Evolutionary conservation across 2,797 vertebrate genomes (phyloP).

Genomic region (Parauchenoglanis punctatus): DNA sequence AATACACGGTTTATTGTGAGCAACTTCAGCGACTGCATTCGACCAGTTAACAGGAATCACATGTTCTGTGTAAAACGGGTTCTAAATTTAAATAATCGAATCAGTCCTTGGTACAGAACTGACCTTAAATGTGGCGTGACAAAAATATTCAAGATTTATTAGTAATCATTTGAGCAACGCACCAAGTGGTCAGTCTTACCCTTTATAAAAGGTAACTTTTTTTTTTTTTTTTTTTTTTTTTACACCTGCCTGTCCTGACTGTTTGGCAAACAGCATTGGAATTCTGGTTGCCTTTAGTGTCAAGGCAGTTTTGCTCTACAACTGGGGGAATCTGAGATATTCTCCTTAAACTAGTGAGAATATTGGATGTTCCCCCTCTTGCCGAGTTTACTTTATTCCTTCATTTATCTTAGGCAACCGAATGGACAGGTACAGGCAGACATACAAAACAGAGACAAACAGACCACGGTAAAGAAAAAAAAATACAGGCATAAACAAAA

Average conservation of each 20-base stretch:
- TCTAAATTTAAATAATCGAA: background rate
- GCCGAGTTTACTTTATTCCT: no score
- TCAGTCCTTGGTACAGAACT: background rate
- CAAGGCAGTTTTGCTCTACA: no score
- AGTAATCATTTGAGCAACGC: slow-evolving; percentile 64
- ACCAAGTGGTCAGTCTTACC: slow-evolving; percentile 61
- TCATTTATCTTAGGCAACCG: no score
- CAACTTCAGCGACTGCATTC: background rate
- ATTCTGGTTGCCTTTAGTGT: no score
- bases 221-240: slow-evolving; percentile 5
- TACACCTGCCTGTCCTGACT: background rate
- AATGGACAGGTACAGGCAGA: no score
- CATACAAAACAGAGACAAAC: no score
- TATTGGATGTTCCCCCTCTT: no score
- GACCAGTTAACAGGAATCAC: background rate
- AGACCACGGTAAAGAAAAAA: no score
- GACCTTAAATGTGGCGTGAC: background rate
- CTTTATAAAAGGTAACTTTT: slow-evolving; percentile 53
- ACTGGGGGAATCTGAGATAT: no score
- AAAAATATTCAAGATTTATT: slow-evolving; percentile 59
- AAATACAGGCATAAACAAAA: no score
- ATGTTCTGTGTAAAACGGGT: slow-evolving; percentile 5
- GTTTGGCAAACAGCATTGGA: no score
- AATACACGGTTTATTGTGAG: background rate
- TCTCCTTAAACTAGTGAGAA: no score